Conservation (phyloP, 92 coral and sea anemone genomes). For the Porites cylindrica region DNA sequence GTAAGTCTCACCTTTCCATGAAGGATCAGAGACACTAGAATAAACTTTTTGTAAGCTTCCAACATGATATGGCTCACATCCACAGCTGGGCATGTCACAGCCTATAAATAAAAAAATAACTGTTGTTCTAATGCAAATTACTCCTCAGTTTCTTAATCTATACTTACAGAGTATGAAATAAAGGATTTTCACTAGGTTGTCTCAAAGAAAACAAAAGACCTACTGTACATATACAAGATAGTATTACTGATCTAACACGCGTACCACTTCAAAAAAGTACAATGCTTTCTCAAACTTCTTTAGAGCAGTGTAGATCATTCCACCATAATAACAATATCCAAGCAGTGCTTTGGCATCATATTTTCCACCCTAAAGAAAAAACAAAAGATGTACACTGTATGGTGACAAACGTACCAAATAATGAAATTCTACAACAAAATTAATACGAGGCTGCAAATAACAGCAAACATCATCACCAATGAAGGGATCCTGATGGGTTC, state of each 20-base stretch:
- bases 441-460: too few relatives aligned
- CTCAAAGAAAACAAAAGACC: too few relatives aligned
- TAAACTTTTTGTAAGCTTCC: conserved; percentile 92
- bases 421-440: too few relatives aligned
- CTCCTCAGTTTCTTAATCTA: too few relatives aligned
- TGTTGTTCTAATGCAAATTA: neutral
- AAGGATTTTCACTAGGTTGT: too few relatives aligned
- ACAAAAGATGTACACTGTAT: neutral
- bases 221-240: too few relatives aligned
- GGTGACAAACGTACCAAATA: neutral
- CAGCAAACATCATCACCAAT: too few relatives aligned
- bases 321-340: conserved; percentile 96
- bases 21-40: conserved; percentile 87
- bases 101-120: conserved; percentile 51
- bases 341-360: conserved; percentile 89
- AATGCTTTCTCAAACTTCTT: conserved; percentile 94
- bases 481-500: too few relatives aligned
- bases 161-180: too few relatives aligned
- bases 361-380: conserved; percentile 75
- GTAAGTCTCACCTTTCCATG: conserved; percentile 85
- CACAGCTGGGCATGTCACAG: conserved; percentile 97
- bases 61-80: conserved; percentile 98
- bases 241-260: conserved; percentile 14
- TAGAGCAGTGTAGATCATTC: conserved; percentile 97
- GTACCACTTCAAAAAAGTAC: conserved; percentile 98